phyloP scores from a whole-genome alignment of 2,888 invertebrate species.

The Boloria selene region DNA sequence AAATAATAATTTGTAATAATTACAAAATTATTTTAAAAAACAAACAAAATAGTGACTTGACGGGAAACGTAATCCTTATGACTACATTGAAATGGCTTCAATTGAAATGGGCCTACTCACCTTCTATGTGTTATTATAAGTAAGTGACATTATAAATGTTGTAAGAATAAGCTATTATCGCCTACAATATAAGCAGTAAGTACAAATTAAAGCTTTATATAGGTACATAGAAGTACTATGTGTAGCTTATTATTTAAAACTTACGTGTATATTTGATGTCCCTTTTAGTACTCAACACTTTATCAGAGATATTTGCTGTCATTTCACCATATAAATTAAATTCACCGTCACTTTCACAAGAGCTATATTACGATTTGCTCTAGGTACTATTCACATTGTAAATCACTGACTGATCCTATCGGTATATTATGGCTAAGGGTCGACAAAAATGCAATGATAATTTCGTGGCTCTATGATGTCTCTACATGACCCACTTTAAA shows the following conservation, averaged over 20 bases:
- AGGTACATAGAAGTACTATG: neutral
- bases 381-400: neutral
- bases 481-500: slow-evolving; percentile 53
- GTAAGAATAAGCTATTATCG: too few relatives aligned
- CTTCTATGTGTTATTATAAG: too few relatives aligned
- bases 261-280: neutral
- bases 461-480: slow-evolving; percentile 16
- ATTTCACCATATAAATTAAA: neutral
- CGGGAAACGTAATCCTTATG: too few relatives aligned
- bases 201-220: neutral
- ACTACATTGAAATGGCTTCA: too few relatives aligned
- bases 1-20: too few relatives aligned
- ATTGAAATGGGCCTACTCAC: too few relatives aligned
- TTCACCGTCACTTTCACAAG: neutral
- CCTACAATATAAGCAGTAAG: neutral
- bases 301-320: too few relatives aligned
- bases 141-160: too few relatives aligned
- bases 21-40: too few relatives aligned
- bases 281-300: neutral
- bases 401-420: slow-evolving; percentile 6
- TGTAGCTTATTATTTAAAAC: neutral
- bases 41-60: too few relatives aligned
- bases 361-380: neutral
- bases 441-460: slow-evolving; percentile 1
- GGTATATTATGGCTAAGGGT: neutral